phyloP scores from a whole-genome alignment of 2,888 invertebrate genomes.

The Dicycla oo region DNA sequence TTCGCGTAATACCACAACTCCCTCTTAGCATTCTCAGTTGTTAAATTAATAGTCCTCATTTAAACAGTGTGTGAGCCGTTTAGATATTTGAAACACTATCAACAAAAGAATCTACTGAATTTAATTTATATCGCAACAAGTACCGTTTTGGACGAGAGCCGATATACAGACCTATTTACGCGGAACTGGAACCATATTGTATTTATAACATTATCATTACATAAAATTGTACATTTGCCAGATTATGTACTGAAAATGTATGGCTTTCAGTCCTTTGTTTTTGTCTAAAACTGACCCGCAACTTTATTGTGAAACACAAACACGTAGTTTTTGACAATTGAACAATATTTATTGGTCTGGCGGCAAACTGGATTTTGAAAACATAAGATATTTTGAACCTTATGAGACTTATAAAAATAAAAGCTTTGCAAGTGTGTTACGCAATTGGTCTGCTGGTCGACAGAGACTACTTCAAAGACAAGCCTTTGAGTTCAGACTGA shows the following conservation, averaged over 20 bases:
- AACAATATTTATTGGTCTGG: slow-evolving; percentile 11
- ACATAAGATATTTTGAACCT: neutral
- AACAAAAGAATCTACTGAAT: slow-evolving; percentile 13
- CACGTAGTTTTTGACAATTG: neutral
- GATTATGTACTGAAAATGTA: slow-evolving; percentile 29
- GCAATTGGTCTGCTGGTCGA: slow-evolving; percentile 21
- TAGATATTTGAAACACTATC: slow-evolving; percentile 24
- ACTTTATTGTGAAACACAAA: slow-evolving; percentile 4
- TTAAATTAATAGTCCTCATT: neutral
- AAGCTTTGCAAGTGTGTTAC: neutral
- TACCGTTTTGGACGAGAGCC: slow-evolving; percentile 59
- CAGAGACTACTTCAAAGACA: slow-evolving; percentile 38
- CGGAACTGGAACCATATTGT: slow-evolving; percentile 46
- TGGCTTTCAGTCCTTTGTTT: slow-evolving; percentile 18
- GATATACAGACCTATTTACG: slow-evolving; percentile 55
- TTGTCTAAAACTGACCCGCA: slow-evolving; percentile 10
- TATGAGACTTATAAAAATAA: neutral
- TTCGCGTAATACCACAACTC: too few relatives aligned
- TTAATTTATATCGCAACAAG: slow-evolving; percentile 46
- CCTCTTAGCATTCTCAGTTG: too few relatives aligned
- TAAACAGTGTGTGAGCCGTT: neutral
- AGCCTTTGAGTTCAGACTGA: slow-evolving; percentile 45
- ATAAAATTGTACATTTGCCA: slow-evolving; percentile 47
- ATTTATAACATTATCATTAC: slow-evolving; percentile 38
- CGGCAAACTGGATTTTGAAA: neutral